Evolutionary conservation across 2,113 vertebrate species (phyloP), one percentile per base, ranked within the genome.

Genomic region (Rutilus rutilus): DNA sequence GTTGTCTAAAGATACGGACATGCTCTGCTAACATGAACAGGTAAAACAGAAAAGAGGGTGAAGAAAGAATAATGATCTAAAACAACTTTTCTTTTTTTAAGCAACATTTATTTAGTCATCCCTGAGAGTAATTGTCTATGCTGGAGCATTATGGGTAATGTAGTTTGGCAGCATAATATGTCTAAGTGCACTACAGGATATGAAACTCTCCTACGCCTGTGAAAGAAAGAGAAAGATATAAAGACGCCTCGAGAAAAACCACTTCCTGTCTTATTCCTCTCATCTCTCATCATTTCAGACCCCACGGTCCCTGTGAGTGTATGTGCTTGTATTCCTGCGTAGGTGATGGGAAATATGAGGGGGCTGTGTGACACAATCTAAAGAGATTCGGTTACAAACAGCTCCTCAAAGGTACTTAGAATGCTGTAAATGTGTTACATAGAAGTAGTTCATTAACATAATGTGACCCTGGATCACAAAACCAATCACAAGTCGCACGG

Each of bases 251-350:
- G 25, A 82, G 62, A 73, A 65, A n/a, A 88, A 82, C 78, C 85
- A 86, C 87, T 86, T 88, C 89, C 82, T 90, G 86, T 76, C 84
- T 76, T 25, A 39, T 80, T 85, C 21, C n/a, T 62, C 57, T 82
- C 64, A 50, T 87, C 21, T 57, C 60, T 79, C 47, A 27, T 87
- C 79, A 81, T 65, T 78, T 86, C 54, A 27, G 54, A 65, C 36
- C 57, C 17, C 19, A 30, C 45, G 15, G 73, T 76, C 27, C 30
- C 47, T 74, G 57, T 50, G 77, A 27, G 69, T 78, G 45, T 69
- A 45, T 84, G 67, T 75, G 50, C 17, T 59, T 69, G 57, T 52
- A 54, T 45, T 81, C 62, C 33, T 84, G 74, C 57, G 33, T 87
- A 78, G 82, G 85, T 30, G 67, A 67, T 85, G 82, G 59, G 82